Conservation (phyloP, 1,140 invertebrate genomes). For the Neotoxoptera formosana region DNA sequence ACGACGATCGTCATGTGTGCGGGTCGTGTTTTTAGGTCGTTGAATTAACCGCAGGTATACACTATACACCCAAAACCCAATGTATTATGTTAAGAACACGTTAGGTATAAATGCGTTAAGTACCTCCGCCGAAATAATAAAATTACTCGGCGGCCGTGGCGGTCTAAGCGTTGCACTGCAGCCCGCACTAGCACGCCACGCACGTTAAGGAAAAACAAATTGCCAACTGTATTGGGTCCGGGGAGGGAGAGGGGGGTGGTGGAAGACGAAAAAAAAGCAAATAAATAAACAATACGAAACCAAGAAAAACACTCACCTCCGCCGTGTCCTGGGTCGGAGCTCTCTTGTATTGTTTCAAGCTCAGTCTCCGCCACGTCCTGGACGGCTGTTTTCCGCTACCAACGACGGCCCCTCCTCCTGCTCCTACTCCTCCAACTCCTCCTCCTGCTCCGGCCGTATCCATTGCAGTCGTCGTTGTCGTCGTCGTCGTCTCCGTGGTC, state of each 20-base stretch:
- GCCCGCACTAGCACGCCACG: not conserved
- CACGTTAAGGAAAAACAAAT: not conserved
- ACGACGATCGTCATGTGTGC: not conserved
- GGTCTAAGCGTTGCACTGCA: not conserved
- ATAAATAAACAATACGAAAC: not conserved
- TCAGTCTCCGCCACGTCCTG: slow-evolving; percentile 44
- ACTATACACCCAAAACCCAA: not conserved
- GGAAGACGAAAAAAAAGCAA: not conserved
- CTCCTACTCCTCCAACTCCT: not conserved
- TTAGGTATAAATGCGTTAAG: not conserved
- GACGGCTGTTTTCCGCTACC: not conserved
- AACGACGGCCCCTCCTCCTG: not conserved
- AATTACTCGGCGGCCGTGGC: not conserved
- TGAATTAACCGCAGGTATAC: not conserved
- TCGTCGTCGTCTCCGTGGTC: not conserved
- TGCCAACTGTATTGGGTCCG: too few relatives aligned
- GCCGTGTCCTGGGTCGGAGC: slow-evolving; percentile 41
- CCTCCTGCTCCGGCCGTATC: not conserved
- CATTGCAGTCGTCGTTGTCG: not conserved
- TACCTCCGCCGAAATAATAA: not conserved
- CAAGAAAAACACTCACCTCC: slow-evolving; percentile 30
- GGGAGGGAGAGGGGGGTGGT: not conserved
- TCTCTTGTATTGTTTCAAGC: slow-evolving; percentile 51
- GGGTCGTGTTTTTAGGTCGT: slow-evolving; percentile 17
- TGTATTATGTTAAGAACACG: too few relatives aligned